Percentiles rank a stretch among this genome's conserved stretches.
Evolutionary conservation across 1,140 invertebrate genomes (phyloP).

Genomic region (Belonocnema kinseyi): DNA sequence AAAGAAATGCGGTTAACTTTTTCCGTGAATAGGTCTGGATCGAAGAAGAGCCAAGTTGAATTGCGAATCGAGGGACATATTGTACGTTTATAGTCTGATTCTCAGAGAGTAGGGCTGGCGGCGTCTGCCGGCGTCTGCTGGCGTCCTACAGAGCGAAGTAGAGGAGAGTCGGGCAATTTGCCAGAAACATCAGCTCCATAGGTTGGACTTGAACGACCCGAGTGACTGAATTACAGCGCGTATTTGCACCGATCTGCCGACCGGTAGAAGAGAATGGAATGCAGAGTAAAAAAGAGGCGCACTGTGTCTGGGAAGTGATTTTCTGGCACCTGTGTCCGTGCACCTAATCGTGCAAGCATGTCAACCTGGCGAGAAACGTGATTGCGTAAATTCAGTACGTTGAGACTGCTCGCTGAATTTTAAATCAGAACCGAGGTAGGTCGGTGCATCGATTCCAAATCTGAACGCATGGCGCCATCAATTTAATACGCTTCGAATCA

Average conservation of each 20-base stretch:
- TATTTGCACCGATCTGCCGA: conserved; percentile 4
- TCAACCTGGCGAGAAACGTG: conserved; percentile 11
- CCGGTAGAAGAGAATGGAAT: conserved; percentile 15
- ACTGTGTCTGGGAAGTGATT: conserved; percentile 28
- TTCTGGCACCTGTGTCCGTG: conserved; percentile 16
- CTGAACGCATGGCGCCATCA: no score
- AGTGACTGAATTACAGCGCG: not conserved
- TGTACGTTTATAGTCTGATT: no score
- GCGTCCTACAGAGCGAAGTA: no score
- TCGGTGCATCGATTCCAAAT: not conserved
- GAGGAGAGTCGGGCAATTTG: conserved; percentile 10
- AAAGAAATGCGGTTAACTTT: no score
- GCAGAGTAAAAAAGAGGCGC: conserved; percentile 25
- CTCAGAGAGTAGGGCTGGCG: no score
- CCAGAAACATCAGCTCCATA: conserved; percentile 17
- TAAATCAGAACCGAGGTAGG: not conserved
- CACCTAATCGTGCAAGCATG: conserved; percentile 25
- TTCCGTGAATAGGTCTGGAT: no score
- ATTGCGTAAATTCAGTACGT: conserved; percentile 3
- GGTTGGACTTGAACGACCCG: not conserved
- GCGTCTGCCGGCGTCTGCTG: no score
- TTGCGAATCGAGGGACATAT: no score
- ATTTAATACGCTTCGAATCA: no score
- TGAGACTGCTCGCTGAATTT: not conserved
- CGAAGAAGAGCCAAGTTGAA: no score